Evolutionary conservation across 2,888 invertebrate species (phyloP).

Genomic region (Drosophila percnosoma): DNA sequence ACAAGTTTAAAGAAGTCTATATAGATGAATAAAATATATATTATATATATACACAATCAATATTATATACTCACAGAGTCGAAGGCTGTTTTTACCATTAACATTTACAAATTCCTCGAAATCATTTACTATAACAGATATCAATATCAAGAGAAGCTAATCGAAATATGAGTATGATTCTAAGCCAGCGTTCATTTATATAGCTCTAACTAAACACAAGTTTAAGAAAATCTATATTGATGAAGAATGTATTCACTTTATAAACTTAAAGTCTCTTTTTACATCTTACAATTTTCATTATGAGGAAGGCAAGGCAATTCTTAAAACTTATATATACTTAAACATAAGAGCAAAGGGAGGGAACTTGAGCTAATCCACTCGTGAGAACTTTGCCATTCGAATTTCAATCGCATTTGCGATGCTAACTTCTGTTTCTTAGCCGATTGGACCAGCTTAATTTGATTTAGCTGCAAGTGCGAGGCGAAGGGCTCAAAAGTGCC

Average conservation of each 20-base stretch:
- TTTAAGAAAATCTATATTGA: not conserved
- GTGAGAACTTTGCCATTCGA: not conserved
- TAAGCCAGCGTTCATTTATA: not conserved
- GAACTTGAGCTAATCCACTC: not conserved
- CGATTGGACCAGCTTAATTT: slow-evolving; percentile 39
- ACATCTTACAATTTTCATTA: not conserved
- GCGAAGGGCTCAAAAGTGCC: slow-evolving; percentile 8
- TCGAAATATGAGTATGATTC: not conserved
- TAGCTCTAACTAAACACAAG: not conserved
- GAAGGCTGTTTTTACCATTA: not conserved
- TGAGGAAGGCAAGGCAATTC: not conserved
- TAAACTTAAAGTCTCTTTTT: not conserved
- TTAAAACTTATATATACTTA: not conserved
- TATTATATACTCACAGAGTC: not conserved
- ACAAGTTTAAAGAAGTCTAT: not conserved
- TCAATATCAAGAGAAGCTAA: not conserved
- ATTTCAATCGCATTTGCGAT: not conserved
- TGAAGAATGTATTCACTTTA: not conserved
- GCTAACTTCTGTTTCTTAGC: slow-evolving; percentile 4
- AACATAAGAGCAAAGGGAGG: not conserved
- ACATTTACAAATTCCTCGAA: not conserved
- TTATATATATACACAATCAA: not conserved
- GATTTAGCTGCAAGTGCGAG: slow-evolving; percentile 14
- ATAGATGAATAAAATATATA: not conserved
- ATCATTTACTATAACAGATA: not conserved